Evolutionary conservation across 2,888 invertebrate species (phyloP), one percentile per base, ranked within the genome.

Genomic region (Dioctria linearis): DNA sequence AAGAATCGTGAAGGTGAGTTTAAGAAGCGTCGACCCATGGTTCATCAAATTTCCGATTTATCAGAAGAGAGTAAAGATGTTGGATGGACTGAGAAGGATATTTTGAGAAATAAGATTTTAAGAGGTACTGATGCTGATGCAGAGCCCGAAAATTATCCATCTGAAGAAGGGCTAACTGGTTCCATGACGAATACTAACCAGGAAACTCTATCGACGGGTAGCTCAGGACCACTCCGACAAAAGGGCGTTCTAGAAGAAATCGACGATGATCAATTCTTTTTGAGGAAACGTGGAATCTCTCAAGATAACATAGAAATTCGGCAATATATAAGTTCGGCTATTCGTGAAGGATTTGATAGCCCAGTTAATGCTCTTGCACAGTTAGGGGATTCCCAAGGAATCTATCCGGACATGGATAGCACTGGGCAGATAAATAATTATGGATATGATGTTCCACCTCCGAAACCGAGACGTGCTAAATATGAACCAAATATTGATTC

Each of bases 231-330:
- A 65, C 85, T 90, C 46, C 87, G 90, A 40, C 90, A 92, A 75
- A 91, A 91, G 75, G 93, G 93, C 0, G 93, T 95, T 3, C 92
- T 96, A 85, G 96, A 96, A 89, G 95, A 96, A 90, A 94, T 96
- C 83, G 94, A 95, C 86, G 94, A 95, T 63, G 96, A 96, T 88
- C 95, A 96, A 90, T 96, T 96, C 90, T 95, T 95, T 87, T 90
- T 96, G 82, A 91, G 95, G 84, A 94, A 94, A 88, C 93, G 94
- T 87, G 95, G 95, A 82, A 93, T 95, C 86, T 95, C 95, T 83
- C 93, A 93, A 86, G 95, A 95, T 88, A 94, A 95, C 89, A 94
- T 95, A 86, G 93, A 94, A 88, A 91, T 95, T 81, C 93, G 94
- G 82, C 92, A 93, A 87, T 95, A 94, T 86, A 91, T 95, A 80